Evolutionary conservation across 35 echinoderm and acorn worm genomes (phyloP).

Genomic region (Lytechinus variegatus): DNA sequence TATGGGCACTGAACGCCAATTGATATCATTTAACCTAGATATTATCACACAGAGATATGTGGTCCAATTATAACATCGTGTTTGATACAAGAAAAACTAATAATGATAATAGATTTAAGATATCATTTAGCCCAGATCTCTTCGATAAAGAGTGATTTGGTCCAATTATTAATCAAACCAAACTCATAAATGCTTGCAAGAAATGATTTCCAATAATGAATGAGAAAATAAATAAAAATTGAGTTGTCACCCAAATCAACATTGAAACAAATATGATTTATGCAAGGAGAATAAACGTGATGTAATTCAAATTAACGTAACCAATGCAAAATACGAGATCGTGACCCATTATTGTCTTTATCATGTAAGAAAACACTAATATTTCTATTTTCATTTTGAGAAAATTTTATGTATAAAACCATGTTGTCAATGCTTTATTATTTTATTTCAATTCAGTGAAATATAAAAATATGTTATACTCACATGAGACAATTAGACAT

Average conservation of each 20-base stretch:
- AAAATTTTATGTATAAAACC: too few species aligned
- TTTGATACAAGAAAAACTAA: not conserved
- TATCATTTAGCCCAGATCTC: constrained; percentile 1
- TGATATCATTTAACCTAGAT: constrained; percentile 5
- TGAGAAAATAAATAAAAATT: too few species aligned
- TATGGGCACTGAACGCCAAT: not conserved
- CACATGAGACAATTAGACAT: too few species aligned
- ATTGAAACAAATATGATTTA: not conserved
- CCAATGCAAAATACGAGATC: too few species aligned
- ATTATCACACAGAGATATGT: not conserved
- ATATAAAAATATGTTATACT: too few species aligned
- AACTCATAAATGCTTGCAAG: not conserved
- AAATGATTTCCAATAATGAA: not conserved
- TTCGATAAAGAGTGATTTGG: not conserved
- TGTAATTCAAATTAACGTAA: not conserved
- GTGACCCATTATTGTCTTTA: too few species aligned
- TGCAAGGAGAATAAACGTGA: not conserved
- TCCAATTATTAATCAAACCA: not conserved
- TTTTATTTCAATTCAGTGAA: too few species aligned
- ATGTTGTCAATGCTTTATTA: too few species aligned
- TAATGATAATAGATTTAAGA: not conserved
- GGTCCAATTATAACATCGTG: not conserved
- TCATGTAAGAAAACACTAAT: too few species aligned
- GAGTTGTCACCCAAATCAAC: not conserved
- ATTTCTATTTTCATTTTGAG: too few species aligned